These are phyloP conservation scores for Linnaemya vulpina DNA, from an alignment of 2,888 invertebrate genomes.

Conservation along the genomic window DNA sequence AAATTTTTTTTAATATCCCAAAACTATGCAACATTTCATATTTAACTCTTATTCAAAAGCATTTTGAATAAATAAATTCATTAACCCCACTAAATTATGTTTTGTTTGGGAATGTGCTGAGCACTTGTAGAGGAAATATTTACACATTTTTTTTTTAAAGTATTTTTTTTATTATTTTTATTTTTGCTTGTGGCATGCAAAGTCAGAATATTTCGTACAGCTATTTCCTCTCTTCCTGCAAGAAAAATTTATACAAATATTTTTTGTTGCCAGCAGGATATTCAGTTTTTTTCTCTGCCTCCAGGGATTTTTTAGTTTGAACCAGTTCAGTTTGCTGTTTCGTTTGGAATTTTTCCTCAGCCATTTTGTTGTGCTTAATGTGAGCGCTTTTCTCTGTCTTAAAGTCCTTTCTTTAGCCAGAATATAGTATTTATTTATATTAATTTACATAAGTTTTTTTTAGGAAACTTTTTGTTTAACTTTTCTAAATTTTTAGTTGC, in stretches of 20 bases:
- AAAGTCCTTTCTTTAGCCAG: background rate
- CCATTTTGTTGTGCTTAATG: background rate
- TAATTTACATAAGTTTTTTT: background rate
- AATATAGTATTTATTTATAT: background rate
- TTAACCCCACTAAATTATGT: conserved; percentile 12
- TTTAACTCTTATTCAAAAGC: conserved; percentile 13
- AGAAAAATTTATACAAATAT: background rate
- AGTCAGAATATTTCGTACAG: background rate
- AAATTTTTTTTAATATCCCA: background rate
- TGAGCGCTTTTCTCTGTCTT: background rate
- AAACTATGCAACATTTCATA: conserved; percentile 25
- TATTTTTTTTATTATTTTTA: too few species aligned
- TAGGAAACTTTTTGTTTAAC: too few species aligned
- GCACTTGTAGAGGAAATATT: background rate
- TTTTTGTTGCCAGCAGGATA: background rate
- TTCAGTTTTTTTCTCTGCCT: background rate
- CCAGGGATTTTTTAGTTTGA: too few species aligned
- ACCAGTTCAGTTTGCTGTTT: background rate
- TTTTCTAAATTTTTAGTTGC: conserved; percentile 75
- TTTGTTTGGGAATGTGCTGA: background rate
- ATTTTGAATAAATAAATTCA: conserved; percentile 19
- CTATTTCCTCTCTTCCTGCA: background rate
- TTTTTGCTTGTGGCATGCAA: background rate
- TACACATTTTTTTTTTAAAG: background rate
- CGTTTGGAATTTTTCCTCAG: background rate